These are phyloP conservation scores for Sporophila hypoxantha DNA, from an alignment of 2,113 vertebrate genomes.

Conservation along the genomic window DNA sequence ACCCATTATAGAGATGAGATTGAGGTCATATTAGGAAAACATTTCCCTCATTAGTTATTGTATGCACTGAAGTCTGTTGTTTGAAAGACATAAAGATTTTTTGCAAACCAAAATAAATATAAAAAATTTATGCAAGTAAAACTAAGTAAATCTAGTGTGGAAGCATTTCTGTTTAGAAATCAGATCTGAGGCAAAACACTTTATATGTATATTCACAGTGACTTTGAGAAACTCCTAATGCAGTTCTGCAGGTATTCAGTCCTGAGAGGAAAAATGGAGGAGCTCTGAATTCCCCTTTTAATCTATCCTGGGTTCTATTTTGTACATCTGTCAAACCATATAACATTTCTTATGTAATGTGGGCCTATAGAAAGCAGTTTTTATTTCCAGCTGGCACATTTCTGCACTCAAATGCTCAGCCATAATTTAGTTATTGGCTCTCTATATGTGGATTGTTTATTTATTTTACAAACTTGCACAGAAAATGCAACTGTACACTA, in stretches of 20 bases:
- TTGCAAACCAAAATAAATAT: background rate
- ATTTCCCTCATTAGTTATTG: background rate
- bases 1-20: background rate
- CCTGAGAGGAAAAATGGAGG: background rate
- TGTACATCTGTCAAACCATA: background rate
- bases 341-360: background rate
- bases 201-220: background rate
- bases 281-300: background rate
- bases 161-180: background rate
- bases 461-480: slow-evolving; percentile 31
- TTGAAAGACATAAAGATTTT: background rate
- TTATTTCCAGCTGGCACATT: background rate
- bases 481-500: slow-evolving; percentile 50
- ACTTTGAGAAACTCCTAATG: slow-evolving; percentile 14
- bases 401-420: background rate
- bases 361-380: background rate
- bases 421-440: slow-evolving; percentile 14
- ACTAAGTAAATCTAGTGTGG: background rate
- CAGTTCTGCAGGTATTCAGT: background rate
- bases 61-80: background rate
- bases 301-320: background rate
- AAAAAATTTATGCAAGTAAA: background rate
- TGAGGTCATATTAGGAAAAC: slow-evolving; percentile 34
- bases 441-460: slow-evolving; percentile 6
- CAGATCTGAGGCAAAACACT: background rate